phyloP scores from a whole-genome alignment of 92 coral and sea anemone genomes.

The Plumapathes pennacea region DNA sequence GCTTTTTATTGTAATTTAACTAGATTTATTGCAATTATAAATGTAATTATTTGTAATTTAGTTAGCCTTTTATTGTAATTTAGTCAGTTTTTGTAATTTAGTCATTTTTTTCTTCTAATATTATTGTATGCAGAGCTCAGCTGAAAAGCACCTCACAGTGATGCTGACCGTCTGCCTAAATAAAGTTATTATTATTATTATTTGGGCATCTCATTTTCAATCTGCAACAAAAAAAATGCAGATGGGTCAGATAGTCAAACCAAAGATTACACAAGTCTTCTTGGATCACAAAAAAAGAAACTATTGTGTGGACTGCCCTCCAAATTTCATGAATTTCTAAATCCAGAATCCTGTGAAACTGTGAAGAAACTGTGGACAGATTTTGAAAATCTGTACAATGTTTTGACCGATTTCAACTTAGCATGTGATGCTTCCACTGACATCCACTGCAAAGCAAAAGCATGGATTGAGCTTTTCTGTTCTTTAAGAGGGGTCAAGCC shows the following conservation, averaged over 20 bases:
- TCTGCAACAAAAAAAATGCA: slow-evolving; percentile 49
- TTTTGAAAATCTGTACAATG: slow-evolving; percentile 21
- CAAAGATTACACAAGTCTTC: slow-evolving; percentile 43
- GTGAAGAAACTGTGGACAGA: slow-evolving; percentile 46
- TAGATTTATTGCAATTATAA: too few relatives aligned
- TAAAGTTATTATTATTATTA: too few relatives aligned
- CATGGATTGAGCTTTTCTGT: slow-evolving; percentile 58
- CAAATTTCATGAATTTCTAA: slow-evolving; percentile 8
- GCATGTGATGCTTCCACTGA: slow-evolving; percentile 11
- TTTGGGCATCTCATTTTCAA: slow-evolving; percentile 26
- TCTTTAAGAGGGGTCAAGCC: slow-evolving; percentile 20
- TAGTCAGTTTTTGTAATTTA: too few relatives aligned
- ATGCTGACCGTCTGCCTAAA: too few relatives aligned
- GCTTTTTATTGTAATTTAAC: too few relatives aligned
- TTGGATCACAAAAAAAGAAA: slow-evolving; percentile 48
- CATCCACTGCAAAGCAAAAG: slow-evolving; percentile 12
- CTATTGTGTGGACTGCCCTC: slow-evolving; percentile 44
- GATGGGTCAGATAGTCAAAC: slow-evolving; percentile 55
- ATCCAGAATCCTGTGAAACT: slow-evolving; percentile 32
- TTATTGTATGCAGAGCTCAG: too few relatives aligned
- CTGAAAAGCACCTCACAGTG: too few relatives aligned
- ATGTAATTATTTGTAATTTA: too few relatives aligned
- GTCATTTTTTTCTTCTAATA: too few relatives aligned
- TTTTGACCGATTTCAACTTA: slow-evolving; percentile 35
- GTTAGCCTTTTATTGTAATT: too few relatives aligned